Conservation (phyloP, 2,888 invertebrate genomes). For the Malthinus seriepunctatus region DNA sequence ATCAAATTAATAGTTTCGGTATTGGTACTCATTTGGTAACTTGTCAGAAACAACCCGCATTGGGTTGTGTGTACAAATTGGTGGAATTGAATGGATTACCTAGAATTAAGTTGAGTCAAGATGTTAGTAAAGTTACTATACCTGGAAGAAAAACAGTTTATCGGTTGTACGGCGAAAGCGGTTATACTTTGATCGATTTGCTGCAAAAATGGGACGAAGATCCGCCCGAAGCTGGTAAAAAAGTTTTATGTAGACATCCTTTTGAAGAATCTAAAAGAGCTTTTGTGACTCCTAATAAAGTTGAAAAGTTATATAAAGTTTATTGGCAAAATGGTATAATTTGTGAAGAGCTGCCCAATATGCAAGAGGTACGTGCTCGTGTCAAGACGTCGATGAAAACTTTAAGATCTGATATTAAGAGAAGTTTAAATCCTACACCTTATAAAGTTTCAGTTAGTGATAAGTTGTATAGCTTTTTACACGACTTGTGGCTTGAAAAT, state of each 20-base stretch:
- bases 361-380: conserved; percentile 76
- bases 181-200: conserved; percentile 88
- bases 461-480: conserved; percentile 90
- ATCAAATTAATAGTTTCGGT: conserved; percentile 93
- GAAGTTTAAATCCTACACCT: conserved; percentile 97
- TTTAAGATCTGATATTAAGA: conserved; percentile 88
- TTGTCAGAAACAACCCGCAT: conserved; percentile 95
- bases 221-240: conserved; percentile 73
- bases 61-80: conserved; percentile 97
- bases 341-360: conserved; percentile 65
- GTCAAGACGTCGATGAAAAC: conserved; percentile 81
- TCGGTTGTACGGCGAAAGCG: conserved; percentile 72
- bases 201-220: conserved; percentile 80
- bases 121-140: conserved; percentile 96
- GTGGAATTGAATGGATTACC: conserved; percentile 91
- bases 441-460: conserved; percentile 97
- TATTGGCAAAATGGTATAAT: conserved; percentile 88
- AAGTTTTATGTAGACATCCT: conserved; percentile 93
- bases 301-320: conserved; percentile 78
- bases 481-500: conserved; percentile 94
- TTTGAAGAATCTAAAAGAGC: conserved; percentile 96
- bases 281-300: conserved; percentile 87
- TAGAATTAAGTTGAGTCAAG: conserved; percentile 94
- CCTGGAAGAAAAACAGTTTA: conserved; percentile 90
- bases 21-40: conserved; percentile 98